Evolutionary conservation across 2,113 vertebrate genomes (phyloP), one percentile per base, ranked within the genome.

Genomic region (Malurus melanocephalus): DNA sequence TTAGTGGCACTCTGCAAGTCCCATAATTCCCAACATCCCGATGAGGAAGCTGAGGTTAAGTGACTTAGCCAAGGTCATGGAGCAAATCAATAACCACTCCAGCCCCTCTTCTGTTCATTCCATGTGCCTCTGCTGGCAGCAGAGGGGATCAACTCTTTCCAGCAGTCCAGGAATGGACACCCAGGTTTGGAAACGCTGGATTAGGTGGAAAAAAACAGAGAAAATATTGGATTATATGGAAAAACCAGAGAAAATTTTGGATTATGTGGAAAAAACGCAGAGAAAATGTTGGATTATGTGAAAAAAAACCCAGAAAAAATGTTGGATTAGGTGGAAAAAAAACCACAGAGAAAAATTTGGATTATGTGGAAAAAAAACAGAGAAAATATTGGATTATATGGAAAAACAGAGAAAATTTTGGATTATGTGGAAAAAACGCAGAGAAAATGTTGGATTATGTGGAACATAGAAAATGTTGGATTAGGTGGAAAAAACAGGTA

Each of bases 11-110:
- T 95, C 76, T 94, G 68, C 64, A 89, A 67, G 91, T 71, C 76
- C 60, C 76, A 30, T 92, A 87, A 94, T 83, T 94, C 85, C 91
- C 91, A 55, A 77, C 64, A 77, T 85, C 78, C 48, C 77, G 72
- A 89, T 73, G 89, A 96, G 82, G 87, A 83, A 89, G 16, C 56
- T 17, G 89, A 91, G 94, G 89, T 94, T 92, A 95, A 95, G 81
- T 95, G 91, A 89, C 87, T 93, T 67, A 89, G 85, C 81, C 87
- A 71, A 82, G 94, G 94, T 92, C 87, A 26, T 0, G 40, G 1
- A 87, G 87, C 75, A 91, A 77, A 96, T 94, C 93, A 91, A 95
- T 95, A 80, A 80, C 43, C 45, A 59, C 71, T 81, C 60, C 89
- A 68, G 55, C 78, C 64, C 56, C 62, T 55, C 26, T 75, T 24